Conservation (phyloP, 92 coral and sea anemone species). For the Epizoanthus rinbou region DNA sequence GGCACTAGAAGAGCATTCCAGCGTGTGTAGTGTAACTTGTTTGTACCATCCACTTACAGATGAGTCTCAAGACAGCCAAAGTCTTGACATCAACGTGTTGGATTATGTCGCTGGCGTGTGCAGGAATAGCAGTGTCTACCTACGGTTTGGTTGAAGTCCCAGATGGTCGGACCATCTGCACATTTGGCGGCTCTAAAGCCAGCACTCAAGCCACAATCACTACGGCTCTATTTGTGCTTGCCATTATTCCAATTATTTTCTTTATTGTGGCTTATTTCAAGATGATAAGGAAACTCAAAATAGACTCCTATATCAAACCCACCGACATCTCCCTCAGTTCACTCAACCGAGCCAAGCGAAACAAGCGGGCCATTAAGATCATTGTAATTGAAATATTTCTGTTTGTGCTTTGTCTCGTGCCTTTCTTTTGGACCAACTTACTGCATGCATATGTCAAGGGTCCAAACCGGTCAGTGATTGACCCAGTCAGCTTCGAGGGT, state of each 20-base stretch:
- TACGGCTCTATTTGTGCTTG: background rate
- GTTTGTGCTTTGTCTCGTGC: constrained; percentile 8
- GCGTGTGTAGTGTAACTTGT: too few species aligned
- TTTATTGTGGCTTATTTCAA: background rate
- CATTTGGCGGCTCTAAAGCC: background rate
- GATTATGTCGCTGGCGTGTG: background rate
- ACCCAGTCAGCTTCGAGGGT: constrained; percentile 4
- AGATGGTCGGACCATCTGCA: background rate
- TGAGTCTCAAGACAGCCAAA: constrained; percentile 12
- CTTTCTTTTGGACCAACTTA: background rate
- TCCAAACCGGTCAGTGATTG: background rate
- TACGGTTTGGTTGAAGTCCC: background rate
- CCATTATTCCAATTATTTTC: background rate
- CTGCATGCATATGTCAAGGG: background rate
- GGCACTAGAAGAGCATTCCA: too few species aligned
- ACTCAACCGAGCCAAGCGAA: constrained; percentile 14
- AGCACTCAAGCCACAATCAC: background rate
- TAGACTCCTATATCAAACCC: constrained; percentile 1
- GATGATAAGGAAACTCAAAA: constrained; percentile 9
- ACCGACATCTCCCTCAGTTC: constrained; percentile 12
- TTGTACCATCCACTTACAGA: background rate
- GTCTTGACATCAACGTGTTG: background rate
- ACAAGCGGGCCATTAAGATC: constrained; percentile 12
- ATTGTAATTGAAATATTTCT: background rate
- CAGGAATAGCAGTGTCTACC: background rate